These are phyloP conservation scores for Idaea straminata DNA, from an alignment of 2,888 invertebrate genomes.

Conservation along the genomic window DNA sequence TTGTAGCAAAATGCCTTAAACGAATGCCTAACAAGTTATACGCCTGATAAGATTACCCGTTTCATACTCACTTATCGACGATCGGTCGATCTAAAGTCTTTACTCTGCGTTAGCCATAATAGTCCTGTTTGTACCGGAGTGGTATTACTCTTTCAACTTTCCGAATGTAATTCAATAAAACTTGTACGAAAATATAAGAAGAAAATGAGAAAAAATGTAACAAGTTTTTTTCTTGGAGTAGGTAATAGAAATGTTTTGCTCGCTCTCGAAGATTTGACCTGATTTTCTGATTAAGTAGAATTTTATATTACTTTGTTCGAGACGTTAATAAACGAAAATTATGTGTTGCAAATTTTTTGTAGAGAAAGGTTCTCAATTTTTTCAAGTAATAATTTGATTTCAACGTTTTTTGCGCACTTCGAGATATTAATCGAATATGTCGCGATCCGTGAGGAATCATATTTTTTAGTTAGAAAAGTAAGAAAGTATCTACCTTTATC, in stretches of 20 bases:
- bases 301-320: not conserved
- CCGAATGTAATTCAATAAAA: conserved; percentile 42
- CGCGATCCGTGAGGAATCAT: no score
- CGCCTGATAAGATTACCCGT: no score
- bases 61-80: no score
- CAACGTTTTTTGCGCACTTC: no score
- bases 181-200: conserved; percentile 37
- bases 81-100: conserved; percentile 33
- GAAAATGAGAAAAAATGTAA: conserved; percentile 22
- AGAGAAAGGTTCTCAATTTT: not conserved
- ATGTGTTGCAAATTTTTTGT: not conserved
- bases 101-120: conserved; percentile 26
- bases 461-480: no score
- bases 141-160: conserved; percentile 49
- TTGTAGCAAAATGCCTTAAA: no score
- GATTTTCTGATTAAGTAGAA: not conserved
- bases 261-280: not conserved
- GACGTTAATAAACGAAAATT: not conserved
- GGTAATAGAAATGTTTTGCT: conserved; percentile 11
- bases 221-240: conserved; percentile 23
- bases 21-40: no score
- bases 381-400: not conserved
- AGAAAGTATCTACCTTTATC: no score
- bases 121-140: conserved; percentile 53
- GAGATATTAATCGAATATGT: no score